Conservation (phyloP, 1,140 invertebrate genomes). For the Babylonia areolata region DNA sequence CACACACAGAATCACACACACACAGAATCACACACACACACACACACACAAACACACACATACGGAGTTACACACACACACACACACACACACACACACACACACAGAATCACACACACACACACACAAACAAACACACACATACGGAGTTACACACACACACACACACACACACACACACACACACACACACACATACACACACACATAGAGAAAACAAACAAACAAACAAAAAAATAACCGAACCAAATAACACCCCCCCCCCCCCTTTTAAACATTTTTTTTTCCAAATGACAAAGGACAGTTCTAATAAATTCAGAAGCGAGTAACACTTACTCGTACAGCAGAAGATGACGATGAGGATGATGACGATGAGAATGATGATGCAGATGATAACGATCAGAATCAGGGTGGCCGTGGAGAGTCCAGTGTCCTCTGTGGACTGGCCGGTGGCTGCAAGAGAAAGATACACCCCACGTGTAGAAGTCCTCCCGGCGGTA, state of each 20-base stretch:
- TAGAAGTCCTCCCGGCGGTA: too few relatives aligned
- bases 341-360: slow-evolving; percentile 19
- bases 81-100: background rate
- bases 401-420: slow-evolving; percentile 24
- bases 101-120: background rate
- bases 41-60: background rate
- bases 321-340: background rate
- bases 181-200: too few relatives aligned
- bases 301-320: too few relatives aligned
- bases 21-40: background rate
- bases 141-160: too few relatives aligned
- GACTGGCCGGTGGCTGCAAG: background rate
- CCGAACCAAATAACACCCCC: too few relatives aligned
- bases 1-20: background rate
- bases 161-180: too few relatives aligned
- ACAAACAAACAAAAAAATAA: too few relatives aligned
- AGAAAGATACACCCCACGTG: too few relatives aligned
- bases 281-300: too few relatives aligned
- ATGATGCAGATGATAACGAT: slow-evolving; percentile 36
- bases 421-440: background rate
- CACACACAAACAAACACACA: too few relatives aligned
- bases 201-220: too few relatives aligned
- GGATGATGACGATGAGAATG: slow-evolving; percentile 18
- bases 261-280: too few relatives aligned
- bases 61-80: background rate